Percentiles rank a stretch among this genome's conserved stretches.
These are phyloP conservation scores for Crambe crambe DNA, from an alignment of 37 sponge, comb jelly and placozoan species.

Conservation along the genomic window DNA sequence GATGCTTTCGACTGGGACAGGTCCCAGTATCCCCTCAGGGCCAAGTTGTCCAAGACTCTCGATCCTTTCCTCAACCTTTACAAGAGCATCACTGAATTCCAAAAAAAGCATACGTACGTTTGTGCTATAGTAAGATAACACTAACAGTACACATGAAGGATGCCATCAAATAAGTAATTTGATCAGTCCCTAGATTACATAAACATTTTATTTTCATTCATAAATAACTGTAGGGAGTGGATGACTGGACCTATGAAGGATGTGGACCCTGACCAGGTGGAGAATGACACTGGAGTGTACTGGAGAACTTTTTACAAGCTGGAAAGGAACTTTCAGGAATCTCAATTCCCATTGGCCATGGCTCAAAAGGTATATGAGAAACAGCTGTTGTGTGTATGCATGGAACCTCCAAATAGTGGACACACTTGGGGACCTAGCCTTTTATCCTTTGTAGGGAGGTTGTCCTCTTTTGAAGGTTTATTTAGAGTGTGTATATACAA, in stretches of 20 bases:
- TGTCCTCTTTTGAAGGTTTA: no score
- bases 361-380: constrained; percentile 75
- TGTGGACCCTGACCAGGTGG: constrained; percentile 96
- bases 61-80: constrained; percentile 90
- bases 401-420: neutral
- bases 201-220: no score
- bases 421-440: neutral
- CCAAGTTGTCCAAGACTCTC: constrained; percentile 78
- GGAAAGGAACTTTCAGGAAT: constrained; percentile 87
- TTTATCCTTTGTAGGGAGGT: neutral
- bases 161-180: no score
- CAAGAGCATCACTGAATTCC: constrained; percentile 86
- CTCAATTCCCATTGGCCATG: constrained; percentile 86
- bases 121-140: neutral
- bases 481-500: no score
- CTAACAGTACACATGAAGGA: neutral
- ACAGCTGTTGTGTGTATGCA: neutral
- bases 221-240: constrained; percentile 90
- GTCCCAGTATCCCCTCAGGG: constrained; percentile 89
- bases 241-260: constrained; percentile 88
- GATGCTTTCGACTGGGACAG: constrained; percentile 99
- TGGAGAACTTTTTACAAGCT: constrained; percentile 96
- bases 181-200: no score
- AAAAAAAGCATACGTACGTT: constrained; percentile 85
- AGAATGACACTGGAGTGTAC: constrained; percentile 85